Conservation (phyloP, 2,888 invertebrate species). For the Ophioninae sp. region DNA sequence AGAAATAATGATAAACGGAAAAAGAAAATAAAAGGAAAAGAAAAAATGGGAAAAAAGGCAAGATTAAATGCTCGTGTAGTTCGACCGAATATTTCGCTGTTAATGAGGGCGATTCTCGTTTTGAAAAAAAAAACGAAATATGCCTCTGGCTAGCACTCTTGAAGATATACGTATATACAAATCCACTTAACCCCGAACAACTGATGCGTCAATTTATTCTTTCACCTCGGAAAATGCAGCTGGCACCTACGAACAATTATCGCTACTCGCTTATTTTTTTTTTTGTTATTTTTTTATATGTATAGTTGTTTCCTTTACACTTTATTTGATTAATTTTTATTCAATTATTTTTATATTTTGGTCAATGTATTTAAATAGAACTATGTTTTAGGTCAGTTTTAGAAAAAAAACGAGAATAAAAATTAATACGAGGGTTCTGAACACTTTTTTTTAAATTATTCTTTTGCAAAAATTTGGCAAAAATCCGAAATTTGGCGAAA, state of each 20-base stretch:
- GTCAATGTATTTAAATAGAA: too few species aligned
- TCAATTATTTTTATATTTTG: background rate
- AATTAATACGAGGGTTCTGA: too few species aligned
- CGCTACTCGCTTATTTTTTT: background rate
- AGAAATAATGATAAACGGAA: background rate
- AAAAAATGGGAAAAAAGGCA: background rate
- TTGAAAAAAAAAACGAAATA: slow-evolving; percentile 27
- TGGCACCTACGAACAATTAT: slow-evolving; percentile 1
- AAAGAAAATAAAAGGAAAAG: slow-evolving; percentile 8
- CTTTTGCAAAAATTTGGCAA: too few species aligned
- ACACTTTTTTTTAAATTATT: too few species aligned
- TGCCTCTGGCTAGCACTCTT: slow-evolving; percentile 39
- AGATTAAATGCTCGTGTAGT: slow-evolving; percentile 6
- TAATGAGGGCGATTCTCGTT: slow-evolving; percentile 45
- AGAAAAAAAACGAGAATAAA: too few species aligned
- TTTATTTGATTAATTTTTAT: background rate
- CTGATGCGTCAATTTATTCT: slow-evolving; percentile 38
- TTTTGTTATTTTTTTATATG: background rate
- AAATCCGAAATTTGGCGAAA: too few species aligned
- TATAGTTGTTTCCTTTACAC: background rate
- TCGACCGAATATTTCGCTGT: slow-evolving; percentile 11
- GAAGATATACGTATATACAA: background rate
- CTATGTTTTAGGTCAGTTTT: too few species aligned
- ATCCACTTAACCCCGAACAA: slow-evolving; percentile 35
- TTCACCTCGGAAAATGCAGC: slow-evolving; percentile 24